A percentile compares a stretch with the other conserved stretches of the same genome.
Evolutionary conservation across 1,140 invertebrate genomes (phyloP).

Genomic region (Macrobrachium rosenbergii): DNA sequence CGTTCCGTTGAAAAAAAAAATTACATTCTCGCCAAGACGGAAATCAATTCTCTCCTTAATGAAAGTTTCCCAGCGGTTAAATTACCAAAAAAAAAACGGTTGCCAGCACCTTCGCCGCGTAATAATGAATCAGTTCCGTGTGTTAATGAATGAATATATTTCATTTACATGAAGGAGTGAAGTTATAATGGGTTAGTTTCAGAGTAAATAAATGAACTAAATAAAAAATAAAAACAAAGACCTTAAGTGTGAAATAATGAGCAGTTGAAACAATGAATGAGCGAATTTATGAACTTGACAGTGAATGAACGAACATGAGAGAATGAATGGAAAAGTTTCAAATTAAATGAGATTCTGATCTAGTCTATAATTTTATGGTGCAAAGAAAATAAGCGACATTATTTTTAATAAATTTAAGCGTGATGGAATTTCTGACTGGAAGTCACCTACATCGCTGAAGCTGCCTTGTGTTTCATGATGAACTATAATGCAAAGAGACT

Average conservation of each 20-base stretch:
- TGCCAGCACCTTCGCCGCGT: too few relatives aligned
- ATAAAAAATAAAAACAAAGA: not conserved
- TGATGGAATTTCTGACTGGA: not conserved
- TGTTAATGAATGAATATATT: not conserved
- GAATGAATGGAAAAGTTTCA: not conserved
- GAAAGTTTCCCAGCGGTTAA: too few relatives aligned
- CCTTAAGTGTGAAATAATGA: not conserved
- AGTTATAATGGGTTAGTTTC: not conserved
- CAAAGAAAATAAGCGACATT: too few relatives aligned
- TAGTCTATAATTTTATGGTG: too few relatives aligned
- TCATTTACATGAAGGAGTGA: not conserved
- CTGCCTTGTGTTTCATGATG: not conserved
- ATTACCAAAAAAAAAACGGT: too few relatives aligned
- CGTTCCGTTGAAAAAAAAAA: too few relatives aligned
- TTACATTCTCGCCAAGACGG: too few relatives aligned
- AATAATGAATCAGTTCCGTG: too few relatives aligned
- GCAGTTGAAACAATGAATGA: not conserved
- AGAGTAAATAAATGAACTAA: not conserved
- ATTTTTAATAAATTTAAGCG: too few relatives aligned
- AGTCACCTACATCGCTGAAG: not conserved
- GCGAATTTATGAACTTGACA: not conserved
- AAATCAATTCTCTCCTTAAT: too few relatives aligned
- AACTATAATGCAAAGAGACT: not conserved
- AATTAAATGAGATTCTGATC: not conserved
- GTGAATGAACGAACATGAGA: not conserved